These are phyloP conservation scores for Zygothrica quintamaculata DNA, from an alignment of 2,888 invertebrate genomes.

Conservation along the genomic window DNA sequence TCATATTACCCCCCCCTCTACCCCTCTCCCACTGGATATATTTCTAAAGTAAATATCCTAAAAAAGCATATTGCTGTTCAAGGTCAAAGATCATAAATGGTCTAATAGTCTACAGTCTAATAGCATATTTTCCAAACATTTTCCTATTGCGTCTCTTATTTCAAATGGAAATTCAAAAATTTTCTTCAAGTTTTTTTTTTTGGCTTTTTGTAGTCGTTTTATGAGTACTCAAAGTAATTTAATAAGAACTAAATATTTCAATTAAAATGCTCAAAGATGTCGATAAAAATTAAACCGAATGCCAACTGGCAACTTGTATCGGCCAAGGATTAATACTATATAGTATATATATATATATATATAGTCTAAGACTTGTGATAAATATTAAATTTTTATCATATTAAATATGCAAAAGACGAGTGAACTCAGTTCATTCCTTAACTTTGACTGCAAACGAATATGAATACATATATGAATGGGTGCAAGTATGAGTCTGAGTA, in stretches of 20 bases:
- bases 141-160: neutral
- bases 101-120: too few species aligned
- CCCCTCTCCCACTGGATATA: neutral
- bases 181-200: neutral
- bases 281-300: slow-evolving; percentile 12
- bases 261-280: slow-evolving; percentile 26
- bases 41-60: too few species aligned
- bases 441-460: neutral
- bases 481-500: too few species aligned
- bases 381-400: slow-evolving; percentile 32
- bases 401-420: slow-evolving; percentile 38
- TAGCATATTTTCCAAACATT: too few species aligned
- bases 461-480: too few species aligned
- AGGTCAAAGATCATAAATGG: too few species aligned
- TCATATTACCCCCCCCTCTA: slow-evolving; percentile 2
- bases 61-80: too few species aligned
- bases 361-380: slow-evolving; percentile 13
- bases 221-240: neutral
- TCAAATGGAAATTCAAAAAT: neutral
- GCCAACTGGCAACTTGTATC: slow-evolving; percentile 2
- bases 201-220: neutral
- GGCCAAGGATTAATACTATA: neutral
- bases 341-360: too few species aligned
- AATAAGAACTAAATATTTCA: slow-evolving; percentile 2
- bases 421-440: neutral